A percentile compares a stretch with the other conserved stretches of the same genome.
phyloP scores from a whole-genome alignment of 2,797 vertebrate genomes.

The Meriones psammophilus region DNA sequence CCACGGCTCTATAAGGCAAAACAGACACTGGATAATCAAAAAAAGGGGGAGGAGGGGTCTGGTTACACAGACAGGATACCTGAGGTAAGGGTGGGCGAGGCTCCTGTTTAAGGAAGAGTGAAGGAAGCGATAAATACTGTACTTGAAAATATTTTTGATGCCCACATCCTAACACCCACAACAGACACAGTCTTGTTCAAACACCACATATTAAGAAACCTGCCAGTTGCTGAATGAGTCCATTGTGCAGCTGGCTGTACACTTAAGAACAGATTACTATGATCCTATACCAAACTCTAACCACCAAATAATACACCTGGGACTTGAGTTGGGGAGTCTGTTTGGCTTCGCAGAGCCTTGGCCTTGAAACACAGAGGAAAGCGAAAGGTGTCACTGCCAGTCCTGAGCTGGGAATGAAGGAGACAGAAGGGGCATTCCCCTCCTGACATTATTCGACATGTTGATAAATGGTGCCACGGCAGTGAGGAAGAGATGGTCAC shows the following conservation, averaged over 20 bases:
- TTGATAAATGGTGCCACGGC: slow-evolving; percentile 9
- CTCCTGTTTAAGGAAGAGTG: slow-evolving; percentile 69
- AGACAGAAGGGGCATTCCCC: background rate
- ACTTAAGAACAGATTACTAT: slow-evolving; percentile 78
- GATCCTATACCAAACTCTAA: slow-evolving; percentile 81
- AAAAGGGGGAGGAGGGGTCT: background rate
- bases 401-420: background rate
- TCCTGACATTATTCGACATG: background rate
- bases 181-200: slow-evolving; percentile 80
- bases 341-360: slow-evolving; percentile 34
- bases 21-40: background rate
- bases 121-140: slow-evolving; percentile 72
- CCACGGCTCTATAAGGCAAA: background rate
- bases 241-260: slow-evolving; percentile 73
- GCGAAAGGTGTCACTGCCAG: slow-evolving; percentile 55
- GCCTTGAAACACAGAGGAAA: slow-evolving; percentile 59
- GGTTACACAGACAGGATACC: slow-evolving; percentile 13
- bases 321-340: slow-evolving; percentile 47
- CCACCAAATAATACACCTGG: slow-evolving; percentile 80
- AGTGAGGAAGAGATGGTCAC: background rate
- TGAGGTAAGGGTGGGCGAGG: background rate
- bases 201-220: slow-evolving; percentile 81
- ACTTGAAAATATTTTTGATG: slow-evolving; percentile 81
- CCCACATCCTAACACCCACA: slow-evolving; percentile 83
- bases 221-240: slow-evolving; percentile 82